Evolutionary conservation across 2,113 vertebrate species (phyloP).

Genomic region (Charina bottae): DNA sequence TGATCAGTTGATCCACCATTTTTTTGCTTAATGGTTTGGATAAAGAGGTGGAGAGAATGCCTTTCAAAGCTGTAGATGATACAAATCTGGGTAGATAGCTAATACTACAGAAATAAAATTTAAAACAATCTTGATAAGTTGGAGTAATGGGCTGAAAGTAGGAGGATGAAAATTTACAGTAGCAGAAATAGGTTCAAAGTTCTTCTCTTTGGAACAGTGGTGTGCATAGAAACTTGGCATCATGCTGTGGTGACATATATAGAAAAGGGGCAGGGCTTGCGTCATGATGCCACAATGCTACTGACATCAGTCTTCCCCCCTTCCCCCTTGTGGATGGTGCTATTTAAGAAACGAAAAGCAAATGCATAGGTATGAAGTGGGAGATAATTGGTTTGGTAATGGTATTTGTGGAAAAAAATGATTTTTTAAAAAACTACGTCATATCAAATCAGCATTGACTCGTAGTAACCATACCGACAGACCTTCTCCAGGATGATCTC

Average conservation of each 20-base stretch:
- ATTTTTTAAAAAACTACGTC: not conserved
- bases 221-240: not conserved
- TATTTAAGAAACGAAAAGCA: not conserved
- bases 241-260: not conserved
- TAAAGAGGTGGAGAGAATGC: not conserved
- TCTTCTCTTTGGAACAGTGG: not conserved
- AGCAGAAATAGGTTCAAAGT: not conserved
- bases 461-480: not conserved
- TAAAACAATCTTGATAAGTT: not conserved
- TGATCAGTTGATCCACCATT: not conserved
- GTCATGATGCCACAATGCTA: not conserved
- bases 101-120: not conserved
- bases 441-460: not conserved
- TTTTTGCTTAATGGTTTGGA: not conserved
- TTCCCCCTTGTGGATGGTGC: not conserved
- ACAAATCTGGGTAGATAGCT: not conserved
- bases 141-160: not conserved
- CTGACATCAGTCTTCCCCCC: not conserved
- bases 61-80: not conserved
- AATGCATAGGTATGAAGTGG: not conserved
- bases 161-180: not conserved
- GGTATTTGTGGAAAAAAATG: not conserved
- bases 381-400: not conserved
- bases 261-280: not conserved
- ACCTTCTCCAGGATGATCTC: not conserved